Percentiles rank a stretch among this genome's conserved stretches.
Conservation (phyloP, 2,113 vertebrate species). For the Corvus hawaiiensis region DNA sequence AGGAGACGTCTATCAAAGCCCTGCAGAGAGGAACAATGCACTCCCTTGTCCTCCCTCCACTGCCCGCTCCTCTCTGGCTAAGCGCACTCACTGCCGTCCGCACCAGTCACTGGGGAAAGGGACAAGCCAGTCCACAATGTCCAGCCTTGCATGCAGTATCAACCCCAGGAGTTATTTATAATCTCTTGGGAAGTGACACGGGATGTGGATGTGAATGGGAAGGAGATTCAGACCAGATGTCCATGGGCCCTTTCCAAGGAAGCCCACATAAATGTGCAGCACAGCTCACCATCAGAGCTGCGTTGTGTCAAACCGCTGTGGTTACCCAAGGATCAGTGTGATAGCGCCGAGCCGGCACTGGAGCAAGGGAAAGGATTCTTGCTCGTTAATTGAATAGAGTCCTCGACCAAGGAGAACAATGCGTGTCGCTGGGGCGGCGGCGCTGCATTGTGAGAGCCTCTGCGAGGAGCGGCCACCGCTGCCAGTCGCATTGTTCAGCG, state of each 20-base stretch:
- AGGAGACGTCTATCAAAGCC: neutral
- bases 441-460: neutral
- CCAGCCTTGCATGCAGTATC: neutral
- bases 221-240: slow-evolving; percentile 53
- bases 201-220: neutral
- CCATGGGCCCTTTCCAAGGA: neutral
- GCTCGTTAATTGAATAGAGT: neutral
- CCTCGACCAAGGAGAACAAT: neutral
- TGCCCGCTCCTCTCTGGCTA: accelerated
- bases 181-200: neutral
- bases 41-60: neutral
- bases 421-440: accelerated
- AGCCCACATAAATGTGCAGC: neutral
- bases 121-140: neutral
- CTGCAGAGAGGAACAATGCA: neutral
- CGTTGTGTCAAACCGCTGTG: neutral
- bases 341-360: neutral
- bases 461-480: neutral
- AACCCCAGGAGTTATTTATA: neutral
- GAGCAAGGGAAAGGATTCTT: neutral
- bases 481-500: neutral
- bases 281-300: neutral
- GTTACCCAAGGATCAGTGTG: neutral
- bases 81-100: accelerated
- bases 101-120: neutral